These are phyloP conservation scores for Campopleginae sp. DNA, from an alignment of 2,888 invertebrate genomes.

Conservation along the genomic window DNA sequence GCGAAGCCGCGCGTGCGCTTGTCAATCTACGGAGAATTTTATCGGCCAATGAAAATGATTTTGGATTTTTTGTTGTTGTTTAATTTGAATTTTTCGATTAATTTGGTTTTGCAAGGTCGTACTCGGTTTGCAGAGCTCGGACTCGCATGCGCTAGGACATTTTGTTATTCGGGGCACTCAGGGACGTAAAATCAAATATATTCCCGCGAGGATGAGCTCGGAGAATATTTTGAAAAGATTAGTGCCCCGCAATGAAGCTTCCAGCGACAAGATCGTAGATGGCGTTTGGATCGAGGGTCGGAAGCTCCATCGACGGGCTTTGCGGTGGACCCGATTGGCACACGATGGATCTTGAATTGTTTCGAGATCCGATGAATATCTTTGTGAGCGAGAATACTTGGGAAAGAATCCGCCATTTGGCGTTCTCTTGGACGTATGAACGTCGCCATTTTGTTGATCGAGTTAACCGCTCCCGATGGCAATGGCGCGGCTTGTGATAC, in stretches of 20 bases:
- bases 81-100: not conserved
- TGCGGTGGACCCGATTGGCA: slow-evolving; percentile 75
- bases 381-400: not conserved
- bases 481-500: not conserved
- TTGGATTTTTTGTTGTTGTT: not conserved
- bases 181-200: slow-evolving; percentile 79
- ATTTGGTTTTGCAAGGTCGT: slow-evolving; percentile 22
- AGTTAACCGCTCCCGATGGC: not conserved
- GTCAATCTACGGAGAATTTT: not conserved
- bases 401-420: slow-evolving; percentile 42
- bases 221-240: slow-evolving; percentile 83
- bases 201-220: slow-evolving; percentile 78
- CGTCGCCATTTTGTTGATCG: slow-evolving; percentile 47
- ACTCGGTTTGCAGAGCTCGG: slow-evolving; percentile 78
- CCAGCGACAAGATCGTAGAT: slow-evolving; percentile 51
- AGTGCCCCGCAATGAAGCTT: slow-evolving; percentile 74
- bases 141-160: slow-evolving; percentile 79
- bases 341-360: slow-evolving; percentile 49
- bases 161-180: slow-evolving; percentile 70
- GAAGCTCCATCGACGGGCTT: slow-evolving; percentile 73
- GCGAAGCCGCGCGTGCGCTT: not conserved
- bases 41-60: not conserved
- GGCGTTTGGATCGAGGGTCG: slow-evolving; percentile 30
- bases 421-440: not conserved
- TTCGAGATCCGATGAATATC: slow-evolving; percentile 53